Evolutionary conservation across 2,113 vertebrate genomes (phyloP).

Genomic region (Sigmodon hispidus): DNA sequence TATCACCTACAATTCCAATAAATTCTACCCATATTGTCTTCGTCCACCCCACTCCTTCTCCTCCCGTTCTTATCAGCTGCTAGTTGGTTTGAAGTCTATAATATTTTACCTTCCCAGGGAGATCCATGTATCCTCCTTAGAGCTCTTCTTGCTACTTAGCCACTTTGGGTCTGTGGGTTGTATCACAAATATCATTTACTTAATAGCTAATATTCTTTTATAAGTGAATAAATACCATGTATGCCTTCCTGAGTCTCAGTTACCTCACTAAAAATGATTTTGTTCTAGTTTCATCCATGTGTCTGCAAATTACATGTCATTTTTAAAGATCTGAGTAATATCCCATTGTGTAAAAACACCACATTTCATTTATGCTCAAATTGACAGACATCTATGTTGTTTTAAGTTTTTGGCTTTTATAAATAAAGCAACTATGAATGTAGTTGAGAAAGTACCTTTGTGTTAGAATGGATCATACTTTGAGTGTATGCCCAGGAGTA

Average conservation of each 20-base stretch:
- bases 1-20: no score
- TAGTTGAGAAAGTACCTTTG: background rate
- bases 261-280: background rate
- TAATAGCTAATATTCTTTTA: background rate
- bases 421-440: background rate
- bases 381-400: background rate
- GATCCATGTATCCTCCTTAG: background rate
- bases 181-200: background rate
- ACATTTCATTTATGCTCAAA: background rate
- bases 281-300: no score
- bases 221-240: background rate
- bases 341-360: background rate
- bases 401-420: background rate
- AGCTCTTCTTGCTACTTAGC: background rate
- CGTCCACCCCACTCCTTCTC: background rate
- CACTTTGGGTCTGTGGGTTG: background rate
- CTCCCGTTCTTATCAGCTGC: background rate
- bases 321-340: background rate
- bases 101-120: background rate
- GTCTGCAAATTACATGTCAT: background rate
- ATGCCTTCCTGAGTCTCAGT: background rate
- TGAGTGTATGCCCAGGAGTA: background rate
- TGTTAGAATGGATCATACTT: background rate
- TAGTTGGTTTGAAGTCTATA: background rate
- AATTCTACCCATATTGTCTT: no score